A percentile compares a stretch with the other conserved stretches of the same genome.
Evolutionary conservation across 2,888 invertebrate species (phyloP).

Genomic region (Zhengitettix transpicula): DNA sequence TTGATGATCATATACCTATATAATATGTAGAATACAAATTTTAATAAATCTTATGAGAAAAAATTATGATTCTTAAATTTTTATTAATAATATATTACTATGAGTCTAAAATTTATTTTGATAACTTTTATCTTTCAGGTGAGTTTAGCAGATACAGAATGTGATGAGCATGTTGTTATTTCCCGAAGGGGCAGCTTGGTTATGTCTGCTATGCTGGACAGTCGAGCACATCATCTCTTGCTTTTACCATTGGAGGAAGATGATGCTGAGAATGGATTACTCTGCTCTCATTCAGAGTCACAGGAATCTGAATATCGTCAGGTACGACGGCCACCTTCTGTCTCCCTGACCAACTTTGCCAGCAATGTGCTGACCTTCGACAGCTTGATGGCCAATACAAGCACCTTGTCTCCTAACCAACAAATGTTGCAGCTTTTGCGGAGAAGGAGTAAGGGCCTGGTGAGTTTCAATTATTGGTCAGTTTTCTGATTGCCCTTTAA

Average conservation of each 20-base stretch:
- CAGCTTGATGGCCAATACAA: slow-evolving; percentile 3
- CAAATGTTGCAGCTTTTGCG: not conserved
- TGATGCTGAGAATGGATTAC: not conserved
- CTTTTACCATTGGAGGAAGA: not conserved
- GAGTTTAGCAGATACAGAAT: not conserved
- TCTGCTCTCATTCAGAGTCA: not conserved
- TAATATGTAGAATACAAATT: too few species aligned
- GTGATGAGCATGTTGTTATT: slow-evolving; percentile 5
- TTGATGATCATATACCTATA: too few species aligned
- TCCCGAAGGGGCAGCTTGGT: slow-evolving; percentile 5
- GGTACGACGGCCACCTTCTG: slow-evolving; percentile 4
- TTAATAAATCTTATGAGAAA: too few species aligned
- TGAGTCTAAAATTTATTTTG: too few species aligned
- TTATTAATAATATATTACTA: too few species aligned
- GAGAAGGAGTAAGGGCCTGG: not conserved
- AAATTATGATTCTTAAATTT: too few species aligned
- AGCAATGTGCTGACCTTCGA: slow-evolving; percentile 11
- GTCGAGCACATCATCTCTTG: slow-evolving; percentile 3
- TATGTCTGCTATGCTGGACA: slow-evolving; percentile 5
- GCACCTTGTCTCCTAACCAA: not conserved
- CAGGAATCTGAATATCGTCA: not conserved
- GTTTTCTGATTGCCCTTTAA: too few species aligned
- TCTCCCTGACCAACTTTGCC: slow-evolving; percentile 8
- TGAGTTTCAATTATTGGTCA: too few species aligned
- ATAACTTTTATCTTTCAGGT: not conserved